Percentiles rank a stretch among this genome's conserved stretches.
Evolutionary conservation across 2,113 vertebrate genomes (phyloP).

Genomic region (Pluvianellus socialis): DNA sequence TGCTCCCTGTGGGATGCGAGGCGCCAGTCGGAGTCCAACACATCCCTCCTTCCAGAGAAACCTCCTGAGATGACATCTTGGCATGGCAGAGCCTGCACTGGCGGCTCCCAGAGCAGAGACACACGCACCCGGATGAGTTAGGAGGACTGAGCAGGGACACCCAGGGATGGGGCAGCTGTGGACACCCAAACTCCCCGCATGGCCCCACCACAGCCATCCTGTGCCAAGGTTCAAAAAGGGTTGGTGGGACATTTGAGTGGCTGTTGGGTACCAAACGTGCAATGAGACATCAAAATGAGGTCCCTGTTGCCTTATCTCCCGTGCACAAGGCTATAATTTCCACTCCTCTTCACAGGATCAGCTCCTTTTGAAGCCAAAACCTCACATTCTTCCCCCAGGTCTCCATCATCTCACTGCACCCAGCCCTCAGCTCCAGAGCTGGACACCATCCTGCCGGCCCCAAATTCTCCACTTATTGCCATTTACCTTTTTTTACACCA

Average conservation of each 20-base stretch:
- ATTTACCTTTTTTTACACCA: fast-evolving
- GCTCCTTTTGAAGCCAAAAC: not conserved
- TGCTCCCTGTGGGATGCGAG: not conserved
- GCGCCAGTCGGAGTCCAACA: not conserved
- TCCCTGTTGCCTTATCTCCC: too few relatives aligned
- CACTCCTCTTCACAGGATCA: fast-evolving
- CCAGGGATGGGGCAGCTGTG: fast-evolving
- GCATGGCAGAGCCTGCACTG: not conserved
- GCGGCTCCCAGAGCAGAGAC: not conserved
- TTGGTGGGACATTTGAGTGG: not conserved
- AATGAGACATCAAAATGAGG: not conserved
- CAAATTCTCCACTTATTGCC: not conserved
- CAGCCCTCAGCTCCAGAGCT: not conserved
- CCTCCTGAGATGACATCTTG: not conserved
- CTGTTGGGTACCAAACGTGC: not conserved
- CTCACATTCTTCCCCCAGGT: not conserved
- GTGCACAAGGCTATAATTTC: not conserved
- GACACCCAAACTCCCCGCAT: fast-evolving
- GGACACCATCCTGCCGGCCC: not conserved
- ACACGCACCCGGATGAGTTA: fast-evolving
- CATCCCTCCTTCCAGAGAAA: not conserved
- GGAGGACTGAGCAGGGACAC: not conserved
- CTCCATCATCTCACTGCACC: not conserved
- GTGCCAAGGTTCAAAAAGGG: not conserved
- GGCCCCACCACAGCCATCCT: not conserved